phyloP scores from a whole-genome alignment of 2,113 vertebrate genomes.

The Podilymbus podiceps region DNA sequence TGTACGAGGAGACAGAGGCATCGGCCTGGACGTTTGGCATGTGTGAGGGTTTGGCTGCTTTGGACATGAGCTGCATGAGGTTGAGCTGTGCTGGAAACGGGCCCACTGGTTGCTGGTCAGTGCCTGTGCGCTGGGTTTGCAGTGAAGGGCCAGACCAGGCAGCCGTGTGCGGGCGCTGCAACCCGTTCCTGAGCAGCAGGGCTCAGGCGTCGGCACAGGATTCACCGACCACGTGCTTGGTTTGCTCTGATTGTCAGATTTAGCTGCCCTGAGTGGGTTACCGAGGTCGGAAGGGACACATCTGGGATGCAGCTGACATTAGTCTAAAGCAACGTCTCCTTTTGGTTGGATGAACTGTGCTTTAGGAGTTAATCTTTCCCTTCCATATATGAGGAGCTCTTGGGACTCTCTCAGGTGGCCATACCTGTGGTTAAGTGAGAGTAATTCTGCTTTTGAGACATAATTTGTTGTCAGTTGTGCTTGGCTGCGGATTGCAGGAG shows the following conservation, averaged over 20 bases:
- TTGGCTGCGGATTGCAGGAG: background rate
- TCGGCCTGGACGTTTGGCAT: background rate
- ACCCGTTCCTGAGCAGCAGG: background rate
- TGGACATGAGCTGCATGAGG: no score
- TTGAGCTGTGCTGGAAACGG: background rate
- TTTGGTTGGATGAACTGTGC: background rate
- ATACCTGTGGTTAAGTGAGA: background rate
- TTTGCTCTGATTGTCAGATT: background rate
- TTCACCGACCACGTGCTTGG: fast-evolving
- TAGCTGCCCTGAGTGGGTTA: background rate
- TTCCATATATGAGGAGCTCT: background rate
- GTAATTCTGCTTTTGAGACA: background rate
- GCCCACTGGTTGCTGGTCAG: fast-evolving
- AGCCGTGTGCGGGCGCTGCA: fast-evolving
- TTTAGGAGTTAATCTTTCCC: background rate
- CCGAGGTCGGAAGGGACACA: background rate
- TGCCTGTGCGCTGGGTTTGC: background rate
- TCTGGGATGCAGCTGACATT: background rate
- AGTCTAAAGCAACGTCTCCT: background rate
- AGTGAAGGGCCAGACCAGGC: background rate
- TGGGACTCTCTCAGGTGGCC: background rate
- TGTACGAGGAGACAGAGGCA: background rate
- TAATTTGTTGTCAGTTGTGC: background rate
- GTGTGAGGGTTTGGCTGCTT: background rate
- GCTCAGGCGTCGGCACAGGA: background rate